phyloP scores from a whole-genome alignment of 2,113 vertebrate genomes.

The Actinemys pallida region DNA sequence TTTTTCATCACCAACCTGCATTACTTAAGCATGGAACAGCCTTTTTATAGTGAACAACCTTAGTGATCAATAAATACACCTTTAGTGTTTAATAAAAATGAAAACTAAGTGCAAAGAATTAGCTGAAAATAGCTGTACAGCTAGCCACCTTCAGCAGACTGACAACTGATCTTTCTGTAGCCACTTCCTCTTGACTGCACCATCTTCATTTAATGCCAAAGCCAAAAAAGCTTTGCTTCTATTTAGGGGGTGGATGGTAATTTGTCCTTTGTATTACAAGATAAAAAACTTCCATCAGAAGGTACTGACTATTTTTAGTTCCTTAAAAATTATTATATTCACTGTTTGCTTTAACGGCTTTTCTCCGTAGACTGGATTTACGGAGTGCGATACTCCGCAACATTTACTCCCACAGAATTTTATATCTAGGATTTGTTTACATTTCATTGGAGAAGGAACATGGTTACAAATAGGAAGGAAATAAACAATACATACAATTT shows the following conservation, averaged over 20 bases:
- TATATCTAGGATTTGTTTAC: not conserved
- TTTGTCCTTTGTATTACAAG: constrained; percentile 8
- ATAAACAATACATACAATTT: not conserved
- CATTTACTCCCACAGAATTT: not conserved
- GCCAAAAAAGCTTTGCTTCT: constrained; percentile 40
- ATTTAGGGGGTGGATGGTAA: not conserved
- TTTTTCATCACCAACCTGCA: not conserved
- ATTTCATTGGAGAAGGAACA: not conserved
- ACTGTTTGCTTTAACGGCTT: not conserved
- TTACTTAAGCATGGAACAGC: constrained; percentile 38
- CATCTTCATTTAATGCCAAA: constrained; percentile 67
- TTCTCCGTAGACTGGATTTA: not conserved
- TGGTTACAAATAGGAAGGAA: not conserved
- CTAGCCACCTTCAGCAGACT: constrained; percentile 69
- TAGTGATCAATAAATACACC: constrained; percentile 68
- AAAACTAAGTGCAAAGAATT: constrained; percentile 57
- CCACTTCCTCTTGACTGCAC: constrained; percentile 56
- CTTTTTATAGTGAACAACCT: not conserved
- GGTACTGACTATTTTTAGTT: not conserved
- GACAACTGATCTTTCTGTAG: constrained; percentile 57
- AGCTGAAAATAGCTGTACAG: constrained; percentile 72
- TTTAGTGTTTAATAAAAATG: constrained; percentile 63
- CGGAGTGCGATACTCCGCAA: not conserved
- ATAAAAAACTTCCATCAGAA: not conserved
- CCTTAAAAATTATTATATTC: not conserved